Evolutionary conservation across 2,888 invertebrate genomes (phyloP).

Genomic region (Hoplodrina ambigua): DNA sequence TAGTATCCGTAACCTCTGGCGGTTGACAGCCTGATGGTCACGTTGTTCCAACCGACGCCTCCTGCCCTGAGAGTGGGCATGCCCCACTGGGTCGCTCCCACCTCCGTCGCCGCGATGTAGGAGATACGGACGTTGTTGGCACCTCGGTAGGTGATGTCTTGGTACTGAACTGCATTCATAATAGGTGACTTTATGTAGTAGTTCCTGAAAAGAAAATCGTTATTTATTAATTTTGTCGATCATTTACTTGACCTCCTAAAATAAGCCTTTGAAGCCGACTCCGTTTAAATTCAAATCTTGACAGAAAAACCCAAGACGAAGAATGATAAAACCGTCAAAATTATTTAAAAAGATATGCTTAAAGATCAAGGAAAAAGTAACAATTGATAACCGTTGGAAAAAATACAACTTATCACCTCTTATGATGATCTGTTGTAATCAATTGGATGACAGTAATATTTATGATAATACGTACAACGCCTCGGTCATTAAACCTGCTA

Average conservation of each 20-base stretch:
- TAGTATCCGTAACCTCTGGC: constrained; percentile 78
- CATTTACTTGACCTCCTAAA: no score
- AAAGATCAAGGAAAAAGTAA: not conserved
- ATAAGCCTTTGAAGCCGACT: no score
- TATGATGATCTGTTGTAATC: not conserved
- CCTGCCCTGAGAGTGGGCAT: constrained; percentile 69
- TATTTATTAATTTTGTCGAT: no score
- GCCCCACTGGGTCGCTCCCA: constrained; percentile 77
- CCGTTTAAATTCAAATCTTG: no score
- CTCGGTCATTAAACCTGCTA: not conserved
- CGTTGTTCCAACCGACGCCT: constrained; percentile 73
- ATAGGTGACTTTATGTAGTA: constrained; percentile 64
- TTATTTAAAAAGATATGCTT: not conserved
- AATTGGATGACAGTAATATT: not conserved
- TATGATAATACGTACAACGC: not conserved
- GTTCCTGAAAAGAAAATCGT: not conserved
- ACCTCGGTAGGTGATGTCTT: constrained; percentile 78
- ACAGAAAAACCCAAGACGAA: not conserved
- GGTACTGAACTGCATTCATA: constrained; percentile 74
- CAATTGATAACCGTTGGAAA: not conserved
- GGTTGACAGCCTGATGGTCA: constrained; percentile 76
- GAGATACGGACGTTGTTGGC: constrained; percentile 72
- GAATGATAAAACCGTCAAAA: not conserved
- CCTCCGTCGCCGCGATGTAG: constrained; percentile 73
- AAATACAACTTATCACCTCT: not conserved